Conservation (phyloP, 64 coral and sea anemone species). For the Stylophora pistillata region DNA sequence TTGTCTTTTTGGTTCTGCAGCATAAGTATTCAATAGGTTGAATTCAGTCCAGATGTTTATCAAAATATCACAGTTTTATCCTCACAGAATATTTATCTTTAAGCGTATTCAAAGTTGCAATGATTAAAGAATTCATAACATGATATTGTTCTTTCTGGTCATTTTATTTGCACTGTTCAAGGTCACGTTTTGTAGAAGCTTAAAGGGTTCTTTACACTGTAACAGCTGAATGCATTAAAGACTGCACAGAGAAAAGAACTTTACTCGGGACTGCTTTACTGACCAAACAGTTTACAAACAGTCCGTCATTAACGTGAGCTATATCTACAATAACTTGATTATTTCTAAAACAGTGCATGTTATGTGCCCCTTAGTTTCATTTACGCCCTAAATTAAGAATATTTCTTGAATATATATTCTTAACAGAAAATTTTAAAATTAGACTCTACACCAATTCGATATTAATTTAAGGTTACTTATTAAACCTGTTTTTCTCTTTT, state of each 20-base stretch:
- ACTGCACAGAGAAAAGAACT: constrained; percentile 24
- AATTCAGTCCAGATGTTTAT: no score
- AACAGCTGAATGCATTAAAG: constrained; percentile 57
- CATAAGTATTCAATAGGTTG: no score
- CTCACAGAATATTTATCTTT: no score
- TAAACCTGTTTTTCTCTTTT: not conserved
- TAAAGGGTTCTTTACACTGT: not conserved
- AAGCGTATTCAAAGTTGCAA: no score
- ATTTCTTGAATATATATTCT: not conserved
- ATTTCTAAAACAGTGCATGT: not conserved
- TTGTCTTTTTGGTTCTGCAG: no score
- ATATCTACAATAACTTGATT: not conserved
- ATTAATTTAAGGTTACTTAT: not conserved
- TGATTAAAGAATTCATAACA: no score
- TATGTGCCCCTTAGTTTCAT: not conserved
- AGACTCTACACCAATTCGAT: not conserved
- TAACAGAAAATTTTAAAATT: not conserved
- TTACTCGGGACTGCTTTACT: constrained; percentile 37
- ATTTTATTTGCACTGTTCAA: constrained; percentile 15
- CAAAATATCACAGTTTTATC: no score
- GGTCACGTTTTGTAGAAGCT: not conserved
- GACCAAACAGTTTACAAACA: constrained; percentile 37
- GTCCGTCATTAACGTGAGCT: constrained; percentile 39
- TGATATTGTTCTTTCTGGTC: not conserved
- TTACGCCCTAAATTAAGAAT: no score